A percentile compares a stretch with the other conserved stretches of the same genome.
These are phyloP conservation scores for Syncerus caffer DNA, from an alignment of 2,797 vertebrate genomes.

Conservation along the genomic window DNA sequence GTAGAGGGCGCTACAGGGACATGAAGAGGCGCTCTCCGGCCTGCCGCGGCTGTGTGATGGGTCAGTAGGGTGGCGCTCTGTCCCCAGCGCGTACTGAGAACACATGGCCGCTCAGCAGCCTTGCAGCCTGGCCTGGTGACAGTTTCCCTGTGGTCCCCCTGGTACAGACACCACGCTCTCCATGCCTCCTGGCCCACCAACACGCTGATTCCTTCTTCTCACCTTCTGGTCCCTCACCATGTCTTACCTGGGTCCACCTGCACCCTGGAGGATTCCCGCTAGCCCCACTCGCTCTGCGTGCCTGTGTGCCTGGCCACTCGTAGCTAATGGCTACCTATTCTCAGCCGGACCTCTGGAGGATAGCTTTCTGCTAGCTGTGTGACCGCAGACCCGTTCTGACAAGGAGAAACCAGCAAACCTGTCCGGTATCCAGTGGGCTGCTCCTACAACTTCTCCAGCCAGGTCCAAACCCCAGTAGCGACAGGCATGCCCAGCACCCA, in stretches of 20 bases:
- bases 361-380: not conserved
- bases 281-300: not conserved
- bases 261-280: not conserved
- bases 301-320: not conserved
- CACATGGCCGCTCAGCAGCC: no score
- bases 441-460: not conserved
- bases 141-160: not conserved
- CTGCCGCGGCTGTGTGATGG: fast-evolving
- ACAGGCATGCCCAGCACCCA: not conserved
- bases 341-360: not conserved
- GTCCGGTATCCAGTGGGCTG: not conserved
- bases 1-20: not conserved
- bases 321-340: not conserved
- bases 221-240: not conserved
- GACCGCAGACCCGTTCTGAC: not conserved
- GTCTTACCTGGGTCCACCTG: not conserved
- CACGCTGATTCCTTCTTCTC: not conserved
- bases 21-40: not conserved
- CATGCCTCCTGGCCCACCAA: not conserved
- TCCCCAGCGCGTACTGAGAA: not conserved
- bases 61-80: not conserved
- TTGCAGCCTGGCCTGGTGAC: not conserved
- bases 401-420: not conserved
- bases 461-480: not conserved
- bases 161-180: not conserved